Evolutionary conservation across 2,888 invertebrate species (phyloP), one percentile per base, ranked within the genome.

Genomic region (Drosophila lacicola): DNA sequence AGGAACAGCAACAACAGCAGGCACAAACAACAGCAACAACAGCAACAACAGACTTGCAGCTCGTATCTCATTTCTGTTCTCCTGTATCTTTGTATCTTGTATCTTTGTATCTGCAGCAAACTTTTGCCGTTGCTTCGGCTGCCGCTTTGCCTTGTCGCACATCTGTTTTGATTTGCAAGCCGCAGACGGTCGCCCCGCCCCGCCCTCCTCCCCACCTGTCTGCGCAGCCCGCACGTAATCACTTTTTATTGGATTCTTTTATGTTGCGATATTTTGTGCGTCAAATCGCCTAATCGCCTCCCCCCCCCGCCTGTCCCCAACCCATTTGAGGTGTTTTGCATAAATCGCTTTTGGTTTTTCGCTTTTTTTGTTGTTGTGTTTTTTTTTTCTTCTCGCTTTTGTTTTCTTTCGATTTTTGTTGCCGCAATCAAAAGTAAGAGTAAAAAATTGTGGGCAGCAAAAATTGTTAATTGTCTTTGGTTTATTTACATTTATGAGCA

Each of bases 81-180:
- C 39, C 25, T 25, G 39, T 53, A 51, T 53, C 53, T 50, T 42
- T 46, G 36, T 42, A 45, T 46, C 49, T 58, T 63, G 45, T 47
- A 44, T 61, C 50, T 55, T 56, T 36, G 36, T 61, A 41, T 53
- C 54, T 70, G 51, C 42, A 11, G 37, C 47, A 46, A 65, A 45
- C 29, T 37, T 61, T 65, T 68, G 71, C 58, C 66, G 45, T 61
- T 72, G 44, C 17, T 54, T 57, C n/a, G 25, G 57, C 17, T 62
- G 42, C 10, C 46, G 13, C 46, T 37, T 73, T 67, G 60, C 42
- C 63, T 42, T 78, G 80, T 82, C 73, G 80, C 80, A 90, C 90
- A 90, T 84, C 88, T 88, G 88, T 88, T 87, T 90, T 67, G 70
- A 73, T 76, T 71, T 74, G 70, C 62, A 62, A 49, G 56, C 64